phyloP scores from a whole-genome alignment of 2,888 invertebrate species.

The Standfussiana lucernea region DNA sequence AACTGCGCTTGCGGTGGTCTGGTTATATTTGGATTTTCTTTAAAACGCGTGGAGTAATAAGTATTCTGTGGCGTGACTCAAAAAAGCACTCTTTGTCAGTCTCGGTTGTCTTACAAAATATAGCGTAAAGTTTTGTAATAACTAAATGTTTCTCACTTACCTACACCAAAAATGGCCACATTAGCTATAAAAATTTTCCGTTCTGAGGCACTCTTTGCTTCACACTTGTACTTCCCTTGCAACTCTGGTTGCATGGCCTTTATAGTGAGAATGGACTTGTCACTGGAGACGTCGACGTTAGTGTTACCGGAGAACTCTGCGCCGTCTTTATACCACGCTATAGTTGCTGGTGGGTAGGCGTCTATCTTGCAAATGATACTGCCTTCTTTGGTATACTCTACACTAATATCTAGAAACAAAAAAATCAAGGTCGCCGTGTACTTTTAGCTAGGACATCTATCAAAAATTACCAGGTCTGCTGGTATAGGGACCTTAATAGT shows the following conservation, averaged over 20 bases:
- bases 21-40: not conserved
- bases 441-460: not conserved
- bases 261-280: constrained; percentile 69
- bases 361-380: constrained; percentile 70
- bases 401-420: constrained; percentile 32
- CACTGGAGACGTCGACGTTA: constrained; percentile 65
- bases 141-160: constrained; percentile 59
- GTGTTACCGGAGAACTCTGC: constrained; percentile 50
- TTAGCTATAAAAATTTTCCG: constrained; percentile 62
- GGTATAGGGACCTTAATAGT: no score
- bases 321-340: constrained; percentile 72
- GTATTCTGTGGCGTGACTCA: no score
- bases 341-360: constrained; percentile 72
- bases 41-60: not conserved
- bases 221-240: constrained; percentile 71
- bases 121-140: not conserved
- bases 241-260: constrained; percentile 68
- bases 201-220: constrained; percentile 66
- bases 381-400: constrained; percentile 68
- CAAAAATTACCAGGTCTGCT: not conserved
- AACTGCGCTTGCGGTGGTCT: not conserved
- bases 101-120: not conserved
- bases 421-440: not conserved
- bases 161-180: constrained; percentile 69
- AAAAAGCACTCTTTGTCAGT: no score